Evolutionary conservation across 2,113 vertebrate species (phyloP), one percentile per base, ranked within the genome.

Genomic region (Sturnus vulgaris): DNA sequence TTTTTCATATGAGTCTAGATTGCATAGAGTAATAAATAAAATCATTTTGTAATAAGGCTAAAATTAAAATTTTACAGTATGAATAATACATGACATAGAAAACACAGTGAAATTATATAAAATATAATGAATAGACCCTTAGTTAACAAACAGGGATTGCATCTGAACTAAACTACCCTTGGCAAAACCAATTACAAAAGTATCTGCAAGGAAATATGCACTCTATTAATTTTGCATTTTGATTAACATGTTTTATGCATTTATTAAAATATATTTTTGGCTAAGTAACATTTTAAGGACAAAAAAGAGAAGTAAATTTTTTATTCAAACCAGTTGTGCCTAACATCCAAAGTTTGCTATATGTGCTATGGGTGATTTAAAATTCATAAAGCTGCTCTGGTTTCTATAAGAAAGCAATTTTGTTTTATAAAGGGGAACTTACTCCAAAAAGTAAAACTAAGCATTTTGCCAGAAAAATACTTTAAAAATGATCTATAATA

Each of bases 221-320:
- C 28, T 72, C 30, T 64, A 85, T 91, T 94, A 87, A 95, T 91
- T 88, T 90, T 94, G 12, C 70, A 96, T 93, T 93, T 92, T 83
- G 61, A 91, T 94, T 40, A 95, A 91, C n/a, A 76, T 82, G 50
- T 76, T 94, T 96, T 95, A 91, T 95, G 46, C 56, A 94, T 96
- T 96, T 89, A 93, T 96, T 80, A 95, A 96, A 95, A 88, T 84
- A 52, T 18, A 15, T 50, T 86, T 85, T 86, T 88, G 87, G 81
- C 71, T 93, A 95, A 96, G 57, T 72, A 84, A 82, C 57, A 76
- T 87, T 90, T 94, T 96, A 91, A 93, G 92, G 63, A 95, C 68
- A 64, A 28, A 90, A 82, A 94, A 75, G 66, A 91, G 90, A 86
- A 91, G 56, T 28, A 93, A 92, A 71, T 81, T 92, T 94, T 93